A percentile compares a stretch with the other conserved stretches of the same genome.
phyloP scores from a whole-genome alignment of 2,888 invertebrate species.

The Vannuccia rotundouncinata region DNA sequence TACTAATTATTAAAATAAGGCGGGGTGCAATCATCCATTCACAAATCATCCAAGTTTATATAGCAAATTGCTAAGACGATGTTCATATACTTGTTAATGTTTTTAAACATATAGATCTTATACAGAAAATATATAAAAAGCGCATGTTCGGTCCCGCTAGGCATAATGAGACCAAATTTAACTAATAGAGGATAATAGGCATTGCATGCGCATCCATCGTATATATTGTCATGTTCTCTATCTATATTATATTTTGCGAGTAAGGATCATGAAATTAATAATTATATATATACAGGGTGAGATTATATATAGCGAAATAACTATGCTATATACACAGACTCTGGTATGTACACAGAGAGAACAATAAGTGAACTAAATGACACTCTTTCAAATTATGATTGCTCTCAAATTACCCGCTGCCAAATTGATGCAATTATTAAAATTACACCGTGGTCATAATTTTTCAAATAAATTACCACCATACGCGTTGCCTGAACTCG shows the following conservation, averaged over 20 bases:
- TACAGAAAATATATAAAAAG: background rate
- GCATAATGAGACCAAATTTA: background rate
- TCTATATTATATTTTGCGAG: background rate
- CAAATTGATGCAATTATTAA: conserved; percentile 23
- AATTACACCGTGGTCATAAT: conserved; percentile 26
- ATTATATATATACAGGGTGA: background rate
- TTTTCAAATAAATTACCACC: conserved; percentile 26
- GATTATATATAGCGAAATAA: too few relatives aligned
- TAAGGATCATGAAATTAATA: background rate
- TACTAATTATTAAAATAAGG: background rate
- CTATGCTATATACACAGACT: background rate
- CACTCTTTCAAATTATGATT: conserved; percentile 26
- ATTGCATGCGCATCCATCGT: background rate
- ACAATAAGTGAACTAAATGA: conserved; percentile 26
- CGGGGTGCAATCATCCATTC: background rate
- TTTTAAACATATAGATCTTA: background rate
- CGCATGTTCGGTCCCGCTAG: background rate
- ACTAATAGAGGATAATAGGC: background rate
- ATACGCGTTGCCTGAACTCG: conserved; percentile 1
- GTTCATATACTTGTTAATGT: background rate
- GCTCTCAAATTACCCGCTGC: conserved; percentile 23
- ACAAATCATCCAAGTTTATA: background rate
- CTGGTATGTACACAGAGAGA: conserved; percentile 14
- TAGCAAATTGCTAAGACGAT: background rate
- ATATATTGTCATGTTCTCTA: background rate